Evolutionary conservation across 2,113 vertebrate genomes (phyloP).

Genomic region (Catagonus wagneri): DNA sequence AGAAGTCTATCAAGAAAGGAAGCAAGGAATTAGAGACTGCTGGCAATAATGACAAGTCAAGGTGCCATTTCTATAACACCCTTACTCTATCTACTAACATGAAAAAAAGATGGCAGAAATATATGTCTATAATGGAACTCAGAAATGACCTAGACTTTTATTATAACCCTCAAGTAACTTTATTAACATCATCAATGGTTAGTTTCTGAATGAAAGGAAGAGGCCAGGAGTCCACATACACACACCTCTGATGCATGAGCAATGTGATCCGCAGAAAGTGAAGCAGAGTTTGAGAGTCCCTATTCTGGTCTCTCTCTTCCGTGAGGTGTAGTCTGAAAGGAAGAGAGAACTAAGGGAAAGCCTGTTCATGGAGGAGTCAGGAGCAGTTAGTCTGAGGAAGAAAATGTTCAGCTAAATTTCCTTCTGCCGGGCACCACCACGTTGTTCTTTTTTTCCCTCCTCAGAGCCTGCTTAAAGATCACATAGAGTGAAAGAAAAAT

Average conservation of each 20-base stretch:
- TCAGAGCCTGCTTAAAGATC: background rate
- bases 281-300: background rate
- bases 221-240: background rate
- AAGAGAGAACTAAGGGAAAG: background rate
- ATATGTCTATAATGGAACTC: background rate
- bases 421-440: background rate
- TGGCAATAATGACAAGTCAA: background rate
- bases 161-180: background rate
- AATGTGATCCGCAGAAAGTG: background rate
- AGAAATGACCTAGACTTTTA: background rate
- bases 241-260: accelerated
- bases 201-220: background rate
- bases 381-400: background rate
- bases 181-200: background rate
- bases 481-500: background rate
- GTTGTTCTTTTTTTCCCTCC: accelerated
- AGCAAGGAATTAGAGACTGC: background rate
- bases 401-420: background rate
- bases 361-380: background rate
- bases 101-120: background rate
- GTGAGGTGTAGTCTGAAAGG: background rate
- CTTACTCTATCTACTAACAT: background rate
- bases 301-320: background rate
- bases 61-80: background rate
- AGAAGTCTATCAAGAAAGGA: background rate